phyloP scores from a whole-genome alignment of 2,113 vertebrate genomes.

The Pheucticus melanocephalus region DNA sequence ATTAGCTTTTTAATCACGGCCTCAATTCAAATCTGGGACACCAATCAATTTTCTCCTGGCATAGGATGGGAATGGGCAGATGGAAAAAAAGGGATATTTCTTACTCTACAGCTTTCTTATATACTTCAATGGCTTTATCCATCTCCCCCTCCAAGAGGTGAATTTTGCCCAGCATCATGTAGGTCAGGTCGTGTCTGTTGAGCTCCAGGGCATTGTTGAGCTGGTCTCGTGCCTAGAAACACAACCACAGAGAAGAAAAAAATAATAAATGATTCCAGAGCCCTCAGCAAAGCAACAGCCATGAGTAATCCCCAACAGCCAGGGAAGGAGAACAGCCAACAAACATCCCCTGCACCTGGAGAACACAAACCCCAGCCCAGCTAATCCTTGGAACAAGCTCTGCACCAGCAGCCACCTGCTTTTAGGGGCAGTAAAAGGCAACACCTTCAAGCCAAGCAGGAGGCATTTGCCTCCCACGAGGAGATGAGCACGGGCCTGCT shows the following conservation, averaged over 20 bases:
- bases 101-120: constrained; percentile 91
- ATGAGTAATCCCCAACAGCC: background rate
- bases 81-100: constrained; percentile 42
- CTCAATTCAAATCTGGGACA: background rate
- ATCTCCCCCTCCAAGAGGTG: constrained; percentile 83
- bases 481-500: background rate
- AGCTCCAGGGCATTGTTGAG: constrained; percentile 88
- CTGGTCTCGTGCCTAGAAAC: constrained; percentile 85
- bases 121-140: constrained; percentile 89
- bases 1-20: constrained; percentile 1
- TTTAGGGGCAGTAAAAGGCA: background rate
- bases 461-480: background rate
- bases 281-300: background rate
- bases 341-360: background rate
- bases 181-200: constrained; percentile 88
- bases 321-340: background rate
- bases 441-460: background rate
- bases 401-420: background rate
- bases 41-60: background rate
- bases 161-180: constrained; percentile 89
- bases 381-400: background rate
- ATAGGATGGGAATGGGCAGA: background rate
- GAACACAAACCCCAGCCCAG: background rate
- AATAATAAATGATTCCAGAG: background rate
- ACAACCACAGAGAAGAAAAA: constrained; percentile 59